Base-by-base conservation (phyloP, 2,888 invertebrate species). In the Halocaridina rubra region DNA sequence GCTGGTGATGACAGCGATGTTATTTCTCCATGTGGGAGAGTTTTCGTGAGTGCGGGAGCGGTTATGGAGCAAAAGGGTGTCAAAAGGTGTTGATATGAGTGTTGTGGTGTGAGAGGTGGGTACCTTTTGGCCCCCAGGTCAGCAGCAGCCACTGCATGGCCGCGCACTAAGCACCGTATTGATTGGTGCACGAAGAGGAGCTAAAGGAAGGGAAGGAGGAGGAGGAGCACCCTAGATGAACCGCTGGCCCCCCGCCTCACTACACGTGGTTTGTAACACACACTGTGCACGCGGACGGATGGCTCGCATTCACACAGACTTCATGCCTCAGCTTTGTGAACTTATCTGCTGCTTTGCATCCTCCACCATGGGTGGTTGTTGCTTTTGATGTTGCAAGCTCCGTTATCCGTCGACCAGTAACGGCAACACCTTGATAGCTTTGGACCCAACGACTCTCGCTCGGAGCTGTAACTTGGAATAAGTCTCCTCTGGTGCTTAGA, bases 161-260 rank as follows among this genome's bases (percentile, higher is more conserved):
- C 71, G 82, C 32, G 72, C 32, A 74, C 67, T 78, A 82, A 82
- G 82, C 82, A 71, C 82, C 46, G 85, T 86, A 86, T 81, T 86
- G 85, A 86, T 81, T 86, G 78, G 78, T 78, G 13, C 81, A 81
- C 81, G 78, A 76, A 64, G 80, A 32, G 57, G 71, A 64, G 64
- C 19, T 16, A 64, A 64, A 13, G 10, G 64, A n/a, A 22, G 16
- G 22, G 27, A 22, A 22, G 64, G 22, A 64, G 72, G 32, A 72
- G 32, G 33, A 16, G 24, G 46, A 46, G 39, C n/a, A 53, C 53
- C 53, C 53, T 19, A 53, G 53, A 53, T n/a, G n/a, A n/a, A 19
- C 53, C 53, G 53, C 53, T 19, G 53, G 53, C 53, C 46, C 53
- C 53, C 53, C 53, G 53, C 16, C 53, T 53, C 19, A 53, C 53